Evolutionary conservation across 1,140 invertebrate genomes (phyloP).

Genomic region (Drosophila melanica): DNA sequence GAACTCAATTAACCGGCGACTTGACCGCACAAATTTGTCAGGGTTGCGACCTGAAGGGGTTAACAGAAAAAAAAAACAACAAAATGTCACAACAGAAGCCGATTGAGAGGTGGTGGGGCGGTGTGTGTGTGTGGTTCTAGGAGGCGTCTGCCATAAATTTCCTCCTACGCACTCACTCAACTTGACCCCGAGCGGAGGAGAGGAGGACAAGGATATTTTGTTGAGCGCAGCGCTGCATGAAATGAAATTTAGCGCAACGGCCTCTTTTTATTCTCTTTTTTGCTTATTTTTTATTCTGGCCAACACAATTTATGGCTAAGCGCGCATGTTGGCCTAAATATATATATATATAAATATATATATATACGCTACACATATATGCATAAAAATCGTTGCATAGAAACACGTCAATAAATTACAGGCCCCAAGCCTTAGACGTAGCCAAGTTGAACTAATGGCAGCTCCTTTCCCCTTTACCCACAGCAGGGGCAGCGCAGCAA

Average conservation of each 20-base stretch:
- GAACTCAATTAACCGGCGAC: constrained; percentile 69
- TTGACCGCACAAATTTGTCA: constrained; percentile 53
- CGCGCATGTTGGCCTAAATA: constrained; percentile 70
- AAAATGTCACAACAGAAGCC: neutral
- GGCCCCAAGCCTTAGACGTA: constrained; percentile 42
- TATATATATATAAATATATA: constrained; percentile 22
- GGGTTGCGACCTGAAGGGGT: neutral
- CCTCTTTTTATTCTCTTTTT: constrained; percentile 44
- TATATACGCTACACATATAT: constrained; percentile 22
- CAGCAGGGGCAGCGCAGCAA: neutral
- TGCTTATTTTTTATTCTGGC: constrained; percentile 43
- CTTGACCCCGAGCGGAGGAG: constrained; percentile 62
- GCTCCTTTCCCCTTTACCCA: neutral
- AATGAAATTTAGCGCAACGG: constrained; percentile 77
- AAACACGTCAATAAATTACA: constrained; percentile 75
- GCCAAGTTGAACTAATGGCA: constrained; percentile 67
- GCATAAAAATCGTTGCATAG: constrained; percentile 60
- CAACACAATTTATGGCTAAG: constrained; percentile 76
- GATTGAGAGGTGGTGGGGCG: neutral
- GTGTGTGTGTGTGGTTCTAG: neutral
- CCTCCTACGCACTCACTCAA: constrained; percentile 57
- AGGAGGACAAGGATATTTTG: constrained; percentile 26
- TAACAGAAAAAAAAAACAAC: neutral
- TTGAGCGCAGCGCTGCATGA: constrained; percentile 67
- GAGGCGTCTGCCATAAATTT: constrained; percentile 57